Evolutionary conservation across 2,888 invertebrate species (phyloP).

Genomic region (Tenthredo mesomela): DNA sequence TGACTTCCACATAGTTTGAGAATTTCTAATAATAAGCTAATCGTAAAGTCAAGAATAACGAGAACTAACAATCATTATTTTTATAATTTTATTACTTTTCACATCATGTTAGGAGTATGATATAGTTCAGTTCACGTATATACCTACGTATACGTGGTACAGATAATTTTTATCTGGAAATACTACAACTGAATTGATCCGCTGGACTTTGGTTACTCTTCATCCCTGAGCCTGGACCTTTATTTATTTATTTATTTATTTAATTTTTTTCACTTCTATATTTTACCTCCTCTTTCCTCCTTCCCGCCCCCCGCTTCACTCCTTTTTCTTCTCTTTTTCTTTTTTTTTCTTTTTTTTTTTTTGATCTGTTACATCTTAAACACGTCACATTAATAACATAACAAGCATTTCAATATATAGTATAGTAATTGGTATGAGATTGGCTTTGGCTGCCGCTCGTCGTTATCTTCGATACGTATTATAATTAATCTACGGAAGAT

Average conservation of each 20-base stretch:
- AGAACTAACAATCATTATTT: conserved; percentile 15
- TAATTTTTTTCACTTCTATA: no score
- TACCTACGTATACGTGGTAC: conserved; percentile 21
- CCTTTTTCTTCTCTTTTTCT: background rate
- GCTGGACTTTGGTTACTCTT: conserved; percentile 45
- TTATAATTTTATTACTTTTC: conserved; percentile 48
- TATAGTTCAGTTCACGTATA: conserved; percentile 24
- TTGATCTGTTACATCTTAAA: conserved; percentile 36
- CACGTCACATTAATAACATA: conserved; percentile 51
- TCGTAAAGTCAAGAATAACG: background rate
- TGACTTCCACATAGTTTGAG: background rate
- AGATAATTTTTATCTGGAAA: conserved; percentile 37
- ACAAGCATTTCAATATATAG: conserved; percentile 43
- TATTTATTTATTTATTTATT: background rate
- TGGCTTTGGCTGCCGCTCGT: conserved; percentile 22
- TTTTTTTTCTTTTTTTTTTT: background rate
- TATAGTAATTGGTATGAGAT: conserved; percentile 32
- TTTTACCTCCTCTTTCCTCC: background rate
- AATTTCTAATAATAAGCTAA: background rate
- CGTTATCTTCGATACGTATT: conserved; percentile 17
- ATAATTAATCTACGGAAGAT: conserved; percentile 29
- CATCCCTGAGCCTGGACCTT: conserved; percentile 45
- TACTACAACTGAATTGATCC: conserved; percentile 47
- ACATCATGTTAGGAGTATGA: conserved; percentile 45
- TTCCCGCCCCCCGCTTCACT: no score